Conservation (phyloP, 2,888 invertebrate genomes). For the Lithodes maja region DNA sequence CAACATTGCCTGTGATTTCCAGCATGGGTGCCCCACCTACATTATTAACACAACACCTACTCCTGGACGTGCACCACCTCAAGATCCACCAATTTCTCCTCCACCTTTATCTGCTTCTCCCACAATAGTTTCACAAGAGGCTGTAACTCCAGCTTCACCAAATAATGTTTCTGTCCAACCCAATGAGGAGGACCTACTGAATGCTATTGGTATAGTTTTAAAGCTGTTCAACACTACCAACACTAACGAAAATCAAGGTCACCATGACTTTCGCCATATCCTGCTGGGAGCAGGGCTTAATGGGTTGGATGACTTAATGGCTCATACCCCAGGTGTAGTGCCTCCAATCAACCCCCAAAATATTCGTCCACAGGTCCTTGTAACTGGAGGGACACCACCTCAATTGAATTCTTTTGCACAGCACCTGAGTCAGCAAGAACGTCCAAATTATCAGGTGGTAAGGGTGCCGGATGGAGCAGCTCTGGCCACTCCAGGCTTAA, state of each 20-base stretch:
- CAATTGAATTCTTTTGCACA: conserved; percentile 7
- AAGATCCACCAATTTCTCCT: not conserved
- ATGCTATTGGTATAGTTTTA: conserved; percentile 4
- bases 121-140: not conserved
- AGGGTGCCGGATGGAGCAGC: conserved; percentile 17
- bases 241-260: not conserved
- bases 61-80: not conserved
- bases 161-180: not conserved
- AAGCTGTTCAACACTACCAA: conserved; percentile 1
- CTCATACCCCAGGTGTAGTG: not conserved
- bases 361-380: not conserved
- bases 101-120: not conserved
- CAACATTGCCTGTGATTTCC: conserved; percentile 33
- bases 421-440: conserved; percentile 8
- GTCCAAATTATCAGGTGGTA: conserved; percentile 26
- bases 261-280: not conserved
- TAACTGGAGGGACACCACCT: too few relatives aligned
- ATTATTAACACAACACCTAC: conserved; percentile 36
- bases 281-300: conserved; percentile 3
- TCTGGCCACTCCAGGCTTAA: not conserved
- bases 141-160: not conserved
- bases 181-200: conserved; percentile 6
- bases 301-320: not conserved
- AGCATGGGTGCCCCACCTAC: conserved; percentile 39
- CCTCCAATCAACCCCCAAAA: conserved; percentile 19